A percentile compares a stretch with the other conserved stretches of the same genome.
These are phyloP conservation scores for Cirrhinus mrigala DNA, from an alignment of 2,797 vertebrate species.

Conservation along the genomic window DNA sequence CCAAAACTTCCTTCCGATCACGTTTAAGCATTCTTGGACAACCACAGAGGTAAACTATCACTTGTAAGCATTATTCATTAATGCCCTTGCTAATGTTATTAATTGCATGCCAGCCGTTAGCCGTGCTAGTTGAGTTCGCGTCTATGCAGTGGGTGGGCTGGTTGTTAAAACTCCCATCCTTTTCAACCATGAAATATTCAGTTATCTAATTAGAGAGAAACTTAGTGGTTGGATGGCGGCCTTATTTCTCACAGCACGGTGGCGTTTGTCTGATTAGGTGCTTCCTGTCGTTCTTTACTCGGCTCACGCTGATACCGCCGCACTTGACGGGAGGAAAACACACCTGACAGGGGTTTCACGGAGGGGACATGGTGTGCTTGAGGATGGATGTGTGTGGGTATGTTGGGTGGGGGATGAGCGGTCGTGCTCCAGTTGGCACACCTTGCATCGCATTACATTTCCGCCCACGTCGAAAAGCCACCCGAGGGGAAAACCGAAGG, in stretches of 20 bases:
- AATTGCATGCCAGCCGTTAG: constrained; percentile 56
- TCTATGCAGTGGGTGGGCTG: constrained; percentile 49
- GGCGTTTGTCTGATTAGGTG: constrained; percentile 50
- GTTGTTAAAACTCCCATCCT: constrained; percentile 45
- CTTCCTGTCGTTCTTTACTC: constrained; percentile 38
- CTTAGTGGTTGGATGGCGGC: constrained; percentile 40
- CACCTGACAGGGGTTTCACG: constrained; percentile 42
- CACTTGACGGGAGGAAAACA: constrained; percentile 35
- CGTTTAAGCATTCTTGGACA: constrained; percentile 14
- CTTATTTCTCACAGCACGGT: constrained; percentile 48
- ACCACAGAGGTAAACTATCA: constrained; percentile 44
- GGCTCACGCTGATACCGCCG: constrained; percentile 23
- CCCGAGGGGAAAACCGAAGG: constrained; percentile 53
- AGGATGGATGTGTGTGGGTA: constrained; percentile 39
- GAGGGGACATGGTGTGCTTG: constrained; percentile 31
- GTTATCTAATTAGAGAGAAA: constrained; percentile 57
- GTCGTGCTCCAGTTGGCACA: constrained; percentile 73
- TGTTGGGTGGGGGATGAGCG: constrained; percentile 53
- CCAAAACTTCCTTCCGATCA: constrained; percentile 1
- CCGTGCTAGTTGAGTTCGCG: constrained; percentile 17
- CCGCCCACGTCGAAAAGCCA: constrained; percentile 65
- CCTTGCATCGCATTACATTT: constrained; percentile 75
- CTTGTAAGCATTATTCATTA: constrained; percentile 52
- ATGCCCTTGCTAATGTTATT: constrained; percentile 52
- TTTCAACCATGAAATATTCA: constrained; percentile 59